phyloP scores from a whole-genome alignment of 2,888 invertebrate species.

The Drosophila stalkeri region DNA sequence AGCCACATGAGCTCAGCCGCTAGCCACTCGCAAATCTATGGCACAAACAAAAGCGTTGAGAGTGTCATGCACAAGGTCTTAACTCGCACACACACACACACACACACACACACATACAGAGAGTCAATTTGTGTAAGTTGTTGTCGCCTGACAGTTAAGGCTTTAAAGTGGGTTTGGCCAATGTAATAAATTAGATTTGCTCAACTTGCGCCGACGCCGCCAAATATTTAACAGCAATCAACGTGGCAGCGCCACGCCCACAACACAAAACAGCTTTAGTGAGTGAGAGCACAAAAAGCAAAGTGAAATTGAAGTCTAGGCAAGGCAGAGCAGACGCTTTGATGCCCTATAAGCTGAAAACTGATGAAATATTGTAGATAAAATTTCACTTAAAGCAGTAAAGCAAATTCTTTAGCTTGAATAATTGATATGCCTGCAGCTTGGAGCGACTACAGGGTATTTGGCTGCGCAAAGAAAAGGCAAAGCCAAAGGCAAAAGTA shows the following conservation, averaged over 20 bases:
- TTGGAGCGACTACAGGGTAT: conserved; percentile 26
- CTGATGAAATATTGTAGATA: no score
- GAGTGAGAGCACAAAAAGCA: conserved; percentile 19
- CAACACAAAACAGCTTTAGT: conserved; percentile 24
- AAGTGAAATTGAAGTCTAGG: conserved; percentile 7
- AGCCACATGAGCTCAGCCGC: conserved; percentile 46
- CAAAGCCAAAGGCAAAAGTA: conserved; percentile 39
- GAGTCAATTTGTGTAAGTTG: conserved; percentile 31
- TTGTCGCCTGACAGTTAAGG: conserved; percentile 51
- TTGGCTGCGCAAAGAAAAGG: conserved; percentile 30
- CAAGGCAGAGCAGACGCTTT: no score
- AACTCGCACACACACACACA: conserved; percentile 41
- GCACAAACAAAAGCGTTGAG: conserved; percentile 46
- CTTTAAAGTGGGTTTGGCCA: conserved; percentile 66
- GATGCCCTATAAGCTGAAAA: conserved; percentile 4
- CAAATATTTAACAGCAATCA: conserved; percentile 79
- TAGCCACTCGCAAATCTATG: conserved; percentile 54
- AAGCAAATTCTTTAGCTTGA: background rate
- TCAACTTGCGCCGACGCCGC: conserved; percentile 63
- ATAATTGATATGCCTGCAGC: background rate
- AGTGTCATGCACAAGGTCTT: conserved; percentile 58
- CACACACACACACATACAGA: conserved; percentile 21
- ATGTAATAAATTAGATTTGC: conserved; percentile 78
- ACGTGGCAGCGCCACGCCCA: conserved; percentile 42
- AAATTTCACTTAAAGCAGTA: background rate